Conservation (phyloP, 35 echinoderm and acorn worm genomes). For the Apostichopus californicus region DNA sequence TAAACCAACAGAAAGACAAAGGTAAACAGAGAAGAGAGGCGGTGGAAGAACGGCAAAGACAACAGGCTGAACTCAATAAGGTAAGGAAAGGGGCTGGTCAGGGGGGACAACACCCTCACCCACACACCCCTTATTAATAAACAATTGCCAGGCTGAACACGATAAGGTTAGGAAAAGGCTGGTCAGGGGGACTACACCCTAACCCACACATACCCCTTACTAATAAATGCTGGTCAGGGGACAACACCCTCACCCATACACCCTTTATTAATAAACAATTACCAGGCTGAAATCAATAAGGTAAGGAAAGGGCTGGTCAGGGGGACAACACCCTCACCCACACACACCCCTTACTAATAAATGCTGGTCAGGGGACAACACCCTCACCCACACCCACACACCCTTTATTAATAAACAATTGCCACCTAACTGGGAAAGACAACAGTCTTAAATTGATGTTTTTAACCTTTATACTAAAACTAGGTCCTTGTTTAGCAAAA, state of each 20-base stretch:
- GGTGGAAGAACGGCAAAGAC: conserved; percentile 38
- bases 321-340: not conserved
- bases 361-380: not conserved
- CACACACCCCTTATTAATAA: not conserved
- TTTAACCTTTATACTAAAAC: no score
- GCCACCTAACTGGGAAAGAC: no score
- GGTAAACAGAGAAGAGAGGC: conserved; percentile 39
- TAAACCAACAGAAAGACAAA: conserved; percentile 44
- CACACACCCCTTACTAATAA: not conserved
- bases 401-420: no score
- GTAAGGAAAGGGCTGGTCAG: no score
- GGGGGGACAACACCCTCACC: not conserved
- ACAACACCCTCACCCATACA: not conserved
- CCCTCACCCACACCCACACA: no score
- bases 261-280: not conserved
- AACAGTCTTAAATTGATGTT: no score
- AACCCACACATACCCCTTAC: no score
- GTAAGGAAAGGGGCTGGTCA: not conserved
- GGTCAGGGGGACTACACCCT: no score
- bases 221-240: not conserved
- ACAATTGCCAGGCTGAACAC: no score
- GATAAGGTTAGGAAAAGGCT: not conserved
- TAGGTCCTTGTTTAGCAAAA: no score
- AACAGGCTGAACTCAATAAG: conserved; percentile 35
- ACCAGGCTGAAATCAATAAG: no score